Conservation (phyloP, 2,113 vertebrate genomes). For the Calyptommatus sinebrachiatus region DNA sequence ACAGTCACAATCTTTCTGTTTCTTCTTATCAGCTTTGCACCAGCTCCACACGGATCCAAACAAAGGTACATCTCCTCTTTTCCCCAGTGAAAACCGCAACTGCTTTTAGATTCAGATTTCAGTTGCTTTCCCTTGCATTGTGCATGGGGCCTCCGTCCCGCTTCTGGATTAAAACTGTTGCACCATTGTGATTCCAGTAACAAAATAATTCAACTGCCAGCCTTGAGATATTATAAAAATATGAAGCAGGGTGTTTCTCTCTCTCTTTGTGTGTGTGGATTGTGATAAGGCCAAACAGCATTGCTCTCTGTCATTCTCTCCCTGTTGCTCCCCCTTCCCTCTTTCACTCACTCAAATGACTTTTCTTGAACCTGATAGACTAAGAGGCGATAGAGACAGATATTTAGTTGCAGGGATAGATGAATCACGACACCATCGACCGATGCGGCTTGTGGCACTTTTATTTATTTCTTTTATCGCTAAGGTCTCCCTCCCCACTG, state of each 20-base stretch:
- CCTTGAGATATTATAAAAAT: slow-evolving; percentile 29
- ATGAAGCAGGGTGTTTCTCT: background rate
- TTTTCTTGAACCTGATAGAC: slow-evolving; percentile 36
- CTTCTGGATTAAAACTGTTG: background rate
- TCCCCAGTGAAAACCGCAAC: too few relatives aligned
- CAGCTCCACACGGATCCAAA: too few relatives aligned
- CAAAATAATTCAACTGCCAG: background rate
- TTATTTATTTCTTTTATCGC: slow-evolving; percentile 32
- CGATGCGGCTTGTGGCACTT: background rate
- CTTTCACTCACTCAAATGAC: slow-evolving; percentile 27
- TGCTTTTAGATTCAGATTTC: too few relatives aligned
- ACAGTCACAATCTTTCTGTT: too few relatives aligned
- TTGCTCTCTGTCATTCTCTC: slow-evolving; percentile 1
- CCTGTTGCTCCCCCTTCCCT: background rate
- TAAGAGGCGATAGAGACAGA: background rate
- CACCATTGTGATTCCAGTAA: slow-evolving; percentile 9
- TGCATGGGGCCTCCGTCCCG: background rate
- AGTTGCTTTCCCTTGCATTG: background rate
- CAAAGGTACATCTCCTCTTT: too few relatives aligned
- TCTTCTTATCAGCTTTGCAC: too few relatives aligned
- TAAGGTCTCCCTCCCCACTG: background rate
- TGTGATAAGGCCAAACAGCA: slow-evolving; percentile 2
- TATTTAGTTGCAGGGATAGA: slow-evolving; percentile 9
- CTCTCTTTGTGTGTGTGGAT: slow-evolving; percentile 11
- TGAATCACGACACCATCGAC: slow-evolving; percentile 14